Conservation (phyloP, 2,888 invertebrate species). For the Uloborus plumipes region DNA sequence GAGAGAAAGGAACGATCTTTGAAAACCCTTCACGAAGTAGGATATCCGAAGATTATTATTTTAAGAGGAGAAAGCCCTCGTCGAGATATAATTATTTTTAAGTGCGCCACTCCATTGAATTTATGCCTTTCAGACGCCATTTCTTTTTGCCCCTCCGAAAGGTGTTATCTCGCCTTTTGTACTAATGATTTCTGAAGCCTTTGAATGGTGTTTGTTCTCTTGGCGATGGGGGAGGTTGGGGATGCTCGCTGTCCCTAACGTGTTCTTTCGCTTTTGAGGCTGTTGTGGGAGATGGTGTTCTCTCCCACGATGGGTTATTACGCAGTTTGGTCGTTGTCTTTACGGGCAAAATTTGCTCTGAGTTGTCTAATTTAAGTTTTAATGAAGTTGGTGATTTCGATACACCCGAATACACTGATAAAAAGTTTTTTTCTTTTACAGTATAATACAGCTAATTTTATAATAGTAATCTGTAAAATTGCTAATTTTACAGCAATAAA, state of each 20-base stretch:
- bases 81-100: slow-evolving; percentile 53
- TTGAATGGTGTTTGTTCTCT: slow-evolving; percentile 22
- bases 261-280: no score
- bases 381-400: neutral
- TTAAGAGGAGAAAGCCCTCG: slow-evolving; percentile 28
- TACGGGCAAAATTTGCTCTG: neutral
- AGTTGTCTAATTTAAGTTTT: neutral
- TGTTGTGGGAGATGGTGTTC: no score
- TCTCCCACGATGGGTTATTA: no score
- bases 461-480: no score
- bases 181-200: slow-evolving; percentile 27
- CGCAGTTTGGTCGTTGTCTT: neutral
- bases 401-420: neutral
- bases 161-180: slow-evolving; percentile 38
- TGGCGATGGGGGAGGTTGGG: neutral
- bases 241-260: neutral
- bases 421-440: no score
- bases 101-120: slow-evolving; percentile 36
- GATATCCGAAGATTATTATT: slow-evolving; percentile 53
- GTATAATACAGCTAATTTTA: no score
- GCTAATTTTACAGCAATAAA: no score
- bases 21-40: slow-evolving; percentile 32
- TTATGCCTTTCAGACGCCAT: neutral
- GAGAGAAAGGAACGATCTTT: slow-evolving; percentile 46
- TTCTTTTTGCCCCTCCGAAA: slow-evolving; percentile 22